phyloP scores from a whole-genome alignment of 2,888 invertebrate species.

The Erebia epiphron region DNA sequence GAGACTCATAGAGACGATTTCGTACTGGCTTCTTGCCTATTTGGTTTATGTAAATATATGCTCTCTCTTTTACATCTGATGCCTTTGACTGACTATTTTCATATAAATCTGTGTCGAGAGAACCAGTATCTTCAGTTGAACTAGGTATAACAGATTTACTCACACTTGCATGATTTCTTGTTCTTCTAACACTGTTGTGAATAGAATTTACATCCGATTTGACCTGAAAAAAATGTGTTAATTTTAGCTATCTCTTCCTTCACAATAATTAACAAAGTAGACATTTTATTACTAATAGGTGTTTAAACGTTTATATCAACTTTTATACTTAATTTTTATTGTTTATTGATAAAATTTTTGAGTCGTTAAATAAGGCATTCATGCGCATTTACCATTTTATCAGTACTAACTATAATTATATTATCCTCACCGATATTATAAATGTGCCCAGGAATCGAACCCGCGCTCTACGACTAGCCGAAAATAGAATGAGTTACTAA shows the following conservation, averaged over 20 bases:
- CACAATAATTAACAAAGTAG: not conserved
- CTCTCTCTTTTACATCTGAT: constrained; percentile 59
- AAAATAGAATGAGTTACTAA: too few relatives aligned
- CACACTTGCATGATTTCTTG: not conserved
- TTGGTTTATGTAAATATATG: constrained; percentile 62
- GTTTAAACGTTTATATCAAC: too few relatives aligned
- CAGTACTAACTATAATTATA: too few relatives aligned
- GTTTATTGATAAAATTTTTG: too few relatives aligned
- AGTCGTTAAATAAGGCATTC: too few relatives aligned
- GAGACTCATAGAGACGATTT: constrained; percentile 8
- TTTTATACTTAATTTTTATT: too few relatives aligned
- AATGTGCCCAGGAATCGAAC: too few relatives aligned
- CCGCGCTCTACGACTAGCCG: too few relatives aligned
- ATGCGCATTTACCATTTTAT: too few relatives aligned
- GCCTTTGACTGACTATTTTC: constrained; percentile 49
- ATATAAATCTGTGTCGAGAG: constrained; percentile 52
- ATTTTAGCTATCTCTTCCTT: not conserved
- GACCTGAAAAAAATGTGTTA: constrained; percentile 12
- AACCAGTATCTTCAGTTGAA: not conserved
- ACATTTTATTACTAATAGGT: too few relatives aligned
- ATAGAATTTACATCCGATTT: not conserved
- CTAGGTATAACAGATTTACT: not conserved
- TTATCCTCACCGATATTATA: too few relatives aligned
- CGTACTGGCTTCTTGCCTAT: constrained; percentile 47
- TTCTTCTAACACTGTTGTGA: constrained; percentile 16